Conservation (phyloP, 1,140 invertebrate genomes). For the Drosophila tropicalis region DNA sequence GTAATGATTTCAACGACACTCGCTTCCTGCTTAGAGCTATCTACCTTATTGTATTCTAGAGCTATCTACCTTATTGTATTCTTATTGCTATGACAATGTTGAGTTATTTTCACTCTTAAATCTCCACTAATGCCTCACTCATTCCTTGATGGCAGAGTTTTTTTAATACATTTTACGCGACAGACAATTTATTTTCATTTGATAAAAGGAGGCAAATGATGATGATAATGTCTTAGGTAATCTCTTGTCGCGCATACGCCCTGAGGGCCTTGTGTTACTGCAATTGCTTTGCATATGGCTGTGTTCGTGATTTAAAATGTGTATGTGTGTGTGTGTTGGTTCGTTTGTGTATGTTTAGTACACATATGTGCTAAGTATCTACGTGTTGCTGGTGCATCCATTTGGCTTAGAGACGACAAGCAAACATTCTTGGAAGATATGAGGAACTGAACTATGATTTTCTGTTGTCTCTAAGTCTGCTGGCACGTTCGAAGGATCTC, state of each 20-base stretch:
- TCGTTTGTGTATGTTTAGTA: conserved; percentile 46
- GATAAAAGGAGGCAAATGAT: conserved; percentile 16
- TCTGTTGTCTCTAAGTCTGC: background rate
- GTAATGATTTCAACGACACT: conserved; percentile 51
- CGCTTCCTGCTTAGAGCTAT: conserved; percentile 12
- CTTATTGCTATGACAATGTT: conserved; percentile 39
- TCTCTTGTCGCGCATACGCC: conserved; percentile 46
- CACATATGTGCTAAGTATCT: conserved; percentile 25
- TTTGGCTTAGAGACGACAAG: conserved; percentile 49
- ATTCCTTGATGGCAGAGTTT: conserved; percentile 11
- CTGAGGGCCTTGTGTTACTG: conserved; percentile 21
- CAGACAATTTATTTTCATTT: conserved; percentile 75
- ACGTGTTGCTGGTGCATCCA: conserved; percentile 60
- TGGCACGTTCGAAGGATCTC: background rate
- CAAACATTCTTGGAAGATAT: background rate
- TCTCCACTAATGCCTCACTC: conserved; percentile 26
- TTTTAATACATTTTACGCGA: conserved; percentile 57
- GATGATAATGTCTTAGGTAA: conserved; percentile 17
- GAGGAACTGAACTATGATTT: background rate
- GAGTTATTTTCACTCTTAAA: conserved; percentile 28
- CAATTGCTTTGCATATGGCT: conserved; percentile 35
- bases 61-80: background rate
- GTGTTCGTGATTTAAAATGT: background rate
- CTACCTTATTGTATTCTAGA: background rate
- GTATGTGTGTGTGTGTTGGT: background rate